A percentile compares a stretch with the other conserved stretches of the same genome.
phyloP scores from a whole-genome alignment of 2,888 invertebrate species.

The Eumerus sabulonum region DNA sequence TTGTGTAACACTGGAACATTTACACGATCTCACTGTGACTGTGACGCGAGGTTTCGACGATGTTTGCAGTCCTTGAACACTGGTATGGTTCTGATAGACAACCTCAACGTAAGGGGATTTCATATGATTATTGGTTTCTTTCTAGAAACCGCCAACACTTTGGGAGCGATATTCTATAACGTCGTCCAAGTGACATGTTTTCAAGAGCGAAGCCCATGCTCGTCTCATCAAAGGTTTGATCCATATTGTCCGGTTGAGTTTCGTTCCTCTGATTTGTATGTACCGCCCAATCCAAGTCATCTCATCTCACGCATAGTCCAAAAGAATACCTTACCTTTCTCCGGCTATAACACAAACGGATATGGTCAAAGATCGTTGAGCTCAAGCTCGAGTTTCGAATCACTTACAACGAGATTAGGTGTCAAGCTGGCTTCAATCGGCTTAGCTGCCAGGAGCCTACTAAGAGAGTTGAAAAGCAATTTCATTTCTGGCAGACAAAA shows the following conservation, averaged over 20 bases:
- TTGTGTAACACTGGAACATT: slow-evolving; percentile 85
- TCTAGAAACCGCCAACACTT: slow-evolving; percentile 83
- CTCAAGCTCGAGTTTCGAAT: slow-evolving; percentile 70
- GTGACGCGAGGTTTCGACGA: slow-evolving; percentile 85
- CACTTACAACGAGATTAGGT: slow-evolving; percentile 73
- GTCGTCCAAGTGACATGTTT: slow-evolving; percentile 87
- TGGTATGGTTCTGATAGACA: slow-evolving; percentile 70
- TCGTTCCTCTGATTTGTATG: slow-evolving; percentile 75
- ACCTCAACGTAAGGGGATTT: too few species aligned
- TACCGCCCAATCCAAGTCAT: slow-evolving; percentile 75
- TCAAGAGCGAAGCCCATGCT: slow-evolving; percentile 83
- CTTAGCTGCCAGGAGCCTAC: slow-evolving; percentile 75
- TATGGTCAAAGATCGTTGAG: slow-evolving; percentile 66
- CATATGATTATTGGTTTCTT: too few species aligned
- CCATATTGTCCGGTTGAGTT: slow-evolving; percentile 74
- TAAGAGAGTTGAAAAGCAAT: slow-evolving; percentile 72
- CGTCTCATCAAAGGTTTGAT: slow-evolving; percentile 82
- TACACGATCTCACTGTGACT: slow-evolving; percentile 87
- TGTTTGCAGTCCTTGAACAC: slow-evolving; percentile 85
- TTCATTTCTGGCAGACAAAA: slow-evolving; percentile 14
- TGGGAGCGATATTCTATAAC: slow-evolving; percentile 88
- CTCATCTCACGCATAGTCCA: slow-evolving; percentile 71
- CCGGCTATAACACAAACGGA: slow-evolving; percentile 53
- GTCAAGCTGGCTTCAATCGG: slow-evolving; percentile 77
- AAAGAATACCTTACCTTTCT: slow-evolving; percentile 72